Conservation (phyloP, 2,113 vertebrate species). For the Erpornis zantholeuca region DNA sequence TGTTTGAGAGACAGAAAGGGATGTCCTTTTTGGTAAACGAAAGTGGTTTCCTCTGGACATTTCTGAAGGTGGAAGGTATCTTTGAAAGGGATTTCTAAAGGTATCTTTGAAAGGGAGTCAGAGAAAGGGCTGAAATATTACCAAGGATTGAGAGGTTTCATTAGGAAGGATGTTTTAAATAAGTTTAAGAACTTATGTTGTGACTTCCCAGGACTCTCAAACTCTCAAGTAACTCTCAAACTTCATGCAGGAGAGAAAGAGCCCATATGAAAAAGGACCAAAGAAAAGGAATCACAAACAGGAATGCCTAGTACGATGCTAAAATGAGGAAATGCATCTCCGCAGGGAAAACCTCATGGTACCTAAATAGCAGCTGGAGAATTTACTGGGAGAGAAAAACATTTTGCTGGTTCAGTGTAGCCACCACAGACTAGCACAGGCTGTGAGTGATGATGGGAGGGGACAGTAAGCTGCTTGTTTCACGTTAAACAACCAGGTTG, state of each 20-base stretch:
- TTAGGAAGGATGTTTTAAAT: background rate
- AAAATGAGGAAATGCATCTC: background rate
- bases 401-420: rapidly evolving
- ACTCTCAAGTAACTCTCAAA: no score
- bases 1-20: background rate
- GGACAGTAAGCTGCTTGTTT: background rate
- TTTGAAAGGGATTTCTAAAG: background rate
- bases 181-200: background rate
- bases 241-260: background rate
- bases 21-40: background rate
- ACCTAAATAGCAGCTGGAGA: background rate
- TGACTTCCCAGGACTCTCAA: background rate
- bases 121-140: background rate
- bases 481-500: rapidly evolving
- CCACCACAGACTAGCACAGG: background rate
- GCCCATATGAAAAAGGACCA: background rate
- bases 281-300: background rate
- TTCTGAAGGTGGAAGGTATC: background rate
- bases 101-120: background rate
- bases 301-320: background rate
- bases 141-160: background rate
- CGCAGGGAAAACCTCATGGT: background rate
- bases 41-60: background rate
- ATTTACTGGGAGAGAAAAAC: background rate
- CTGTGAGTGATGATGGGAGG: background rate